phyloP scores from a whole-genome alignment of 2,888 invertebrate species.

The Siphonodentalium dalli region DNA sequence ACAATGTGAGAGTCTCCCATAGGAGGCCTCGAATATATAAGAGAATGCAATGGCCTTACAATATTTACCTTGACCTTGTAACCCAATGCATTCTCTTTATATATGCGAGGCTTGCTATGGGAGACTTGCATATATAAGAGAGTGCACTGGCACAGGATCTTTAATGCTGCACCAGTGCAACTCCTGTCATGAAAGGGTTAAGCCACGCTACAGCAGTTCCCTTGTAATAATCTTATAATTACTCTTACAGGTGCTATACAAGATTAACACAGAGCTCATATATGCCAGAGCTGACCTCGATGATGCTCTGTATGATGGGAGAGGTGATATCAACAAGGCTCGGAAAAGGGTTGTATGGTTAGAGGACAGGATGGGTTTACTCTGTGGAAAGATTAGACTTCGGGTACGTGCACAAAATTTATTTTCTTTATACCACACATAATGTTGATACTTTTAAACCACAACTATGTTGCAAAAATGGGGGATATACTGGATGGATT shows the following conservation, averaged over 20 bases:
- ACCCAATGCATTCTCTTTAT: neutral
- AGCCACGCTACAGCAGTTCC: neutral
- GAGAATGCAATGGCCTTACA: no score
- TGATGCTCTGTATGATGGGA: slow-evolving; percentile 44
- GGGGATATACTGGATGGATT: no score
- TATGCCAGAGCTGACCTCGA: slow-evolving; percentile 53
- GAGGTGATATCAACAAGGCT: slow-evolving; percentile 47
- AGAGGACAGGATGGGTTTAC: slow-evolving; percentile 56
- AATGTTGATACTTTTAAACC: no score
- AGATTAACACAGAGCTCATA: slow-evolving; percentile 53
- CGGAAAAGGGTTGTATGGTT: slow-evolving; percentile 60
- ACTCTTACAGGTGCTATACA: slow-evolving; percentile 45
- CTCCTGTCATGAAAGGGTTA: no score
- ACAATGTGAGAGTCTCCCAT: no score
- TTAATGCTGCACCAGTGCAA: no score
- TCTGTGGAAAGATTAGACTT: slow-evolving; percentile 45
- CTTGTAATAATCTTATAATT: neutral
- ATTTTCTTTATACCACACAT: no score
- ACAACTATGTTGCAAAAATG: no score
- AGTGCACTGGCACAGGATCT: no score
- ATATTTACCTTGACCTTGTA: neutral
- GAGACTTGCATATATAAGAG: no score
- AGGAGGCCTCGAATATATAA: no score
- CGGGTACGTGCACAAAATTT: slow-evolving; percentile 40
- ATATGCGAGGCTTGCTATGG: neutral